Percentiles rank a stretch among this genome's conserved stretches.
Conservation (phyloP, 2,113 vertebrate species). For the Trochalopteron elliotii region DNA sequence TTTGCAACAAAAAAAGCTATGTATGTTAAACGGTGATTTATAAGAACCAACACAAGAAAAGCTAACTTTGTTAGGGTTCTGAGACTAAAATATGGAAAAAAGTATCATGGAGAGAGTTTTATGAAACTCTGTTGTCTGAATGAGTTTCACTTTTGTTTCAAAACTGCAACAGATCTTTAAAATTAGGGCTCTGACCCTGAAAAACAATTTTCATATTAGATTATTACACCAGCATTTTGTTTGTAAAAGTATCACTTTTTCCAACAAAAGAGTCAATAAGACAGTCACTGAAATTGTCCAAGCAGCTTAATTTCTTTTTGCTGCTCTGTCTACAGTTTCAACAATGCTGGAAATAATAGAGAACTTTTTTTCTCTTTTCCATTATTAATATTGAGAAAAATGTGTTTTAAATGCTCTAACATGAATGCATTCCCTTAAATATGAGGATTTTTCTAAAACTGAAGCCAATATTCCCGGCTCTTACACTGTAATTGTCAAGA, state of each 20-base stretch:
- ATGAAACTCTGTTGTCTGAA: neutral
- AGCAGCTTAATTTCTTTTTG: neutral
- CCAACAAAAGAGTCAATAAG: neutral
- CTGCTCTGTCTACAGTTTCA: neutral
- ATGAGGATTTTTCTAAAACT: neutral
- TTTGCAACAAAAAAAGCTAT: neutral
- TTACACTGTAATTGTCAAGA: neutral
- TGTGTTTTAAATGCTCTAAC: neutral
- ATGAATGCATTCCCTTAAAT: neutral
- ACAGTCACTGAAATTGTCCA: neutral
- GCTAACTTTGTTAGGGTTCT: neutral
- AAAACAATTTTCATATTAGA: neutral
- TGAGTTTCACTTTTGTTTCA: neutral
- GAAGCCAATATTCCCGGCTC: neutral
- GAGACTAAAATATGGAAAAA: neutral
- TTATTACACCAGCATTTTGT: neutral
- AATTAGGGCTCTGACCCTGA: neutral
- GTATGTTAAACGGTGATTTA: neutral
- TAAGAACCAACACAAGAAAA: neutral
- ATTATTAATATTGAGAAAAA: neutral
- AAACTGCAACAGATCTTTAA: neutral
- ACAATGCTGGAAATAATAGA: neutral
- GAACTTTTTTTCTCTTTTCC: neutral
- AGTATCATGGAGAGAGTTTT: neutral
- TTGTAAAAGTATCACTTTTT: neutral